phyloP scores from a whole-genome alignment of 2,113 vertebrate genomes.

The Chaetura pelagica region DNA sequence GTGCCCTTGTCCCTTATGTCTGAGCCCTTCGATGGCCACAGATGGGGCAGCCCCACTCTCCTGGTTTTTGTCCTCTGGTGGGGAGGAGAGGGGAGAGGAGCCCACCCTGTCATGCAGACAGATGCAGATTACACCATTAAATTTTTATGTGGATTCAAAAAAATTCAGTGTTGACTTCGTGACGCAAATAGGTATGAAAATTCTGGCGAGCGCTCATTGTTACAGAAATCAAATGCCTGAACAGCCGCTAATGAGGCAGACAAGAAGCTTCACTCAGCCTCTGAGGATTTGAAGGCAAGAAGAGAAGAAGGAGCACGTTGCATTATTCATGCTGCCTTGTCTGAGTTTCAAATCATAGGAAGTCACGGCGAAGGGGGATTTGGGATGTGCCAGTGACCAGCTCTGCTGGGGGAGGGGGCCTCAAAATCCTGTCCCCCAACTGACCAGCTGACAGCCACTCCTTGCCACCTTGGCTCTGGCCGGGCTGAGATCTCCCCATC shows the following conservation, averaged over 20 bases:
- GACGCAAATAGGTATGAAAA: conserved; percentile 81
- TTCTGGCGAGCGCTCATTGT: conserved; percentile 76
- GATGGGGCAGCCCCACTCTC: background rate
- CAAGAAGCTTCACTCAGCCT: conserved; percentile 85
- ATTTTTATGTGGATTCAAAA: conserved; percentile 74
- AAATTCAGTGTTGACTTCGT: conserved; percentile 74
- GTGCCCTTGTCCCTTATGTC: background rate
- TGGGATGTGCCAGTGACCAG: conserved; percentile 76
- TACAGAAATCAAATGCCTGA: conserved; percentile 88
- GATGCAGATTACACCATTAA: conserved; percentile 78
- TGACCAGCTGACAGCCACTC: background rate
- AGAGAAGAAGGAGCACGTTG: conserved; percentile 73
- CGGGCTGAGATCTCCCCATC: background rate
- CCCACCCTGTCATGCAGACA: background rate
- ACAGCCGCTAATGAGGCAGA: conserved; percentile 87
- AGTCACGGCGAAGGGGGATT: conserved; percentile 48
- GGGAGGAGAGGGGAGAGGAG: background rate
- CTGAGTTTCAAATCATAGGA: conserved; percentile 76
- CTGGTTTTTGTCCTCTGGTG: accelerated
- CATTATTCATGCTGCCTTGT: conserved; percentile 86
- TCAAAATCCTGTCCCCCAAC: conserved; percentile 1
- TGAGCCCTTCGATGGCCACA: background rate
- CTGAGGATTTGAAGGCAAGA: conserved; percentile 86
- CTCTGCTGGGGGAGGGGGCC: conserved; percentile 4
- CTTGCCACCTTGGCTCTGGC: background rate